Conservation (phyloP, 1,140 invertebrate genomes). For the Muscidifurax raptorellus region DNA sequence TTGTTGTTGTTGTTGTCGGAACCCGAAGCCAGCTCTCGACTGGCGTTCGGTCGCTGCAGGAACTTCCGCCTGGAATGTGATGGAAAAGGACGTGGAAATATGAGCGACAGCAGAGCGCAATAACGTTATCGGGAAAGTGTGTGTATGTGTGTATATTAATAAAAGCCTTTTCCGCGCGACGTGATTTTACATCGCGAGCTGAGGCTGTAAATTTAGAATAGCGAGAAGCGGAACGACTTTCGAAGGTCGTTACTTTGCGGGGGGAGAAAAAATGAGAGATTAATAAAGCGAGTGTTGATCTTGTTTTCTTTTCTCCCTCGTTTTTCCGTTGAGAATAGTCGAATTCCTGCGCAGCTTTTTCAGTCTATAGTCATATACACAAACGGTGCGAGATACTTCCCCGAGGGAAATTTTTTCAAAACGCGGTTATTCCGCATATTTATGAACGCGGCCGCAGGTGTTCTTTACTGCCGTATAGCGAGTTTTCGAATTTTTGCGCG, state of each 20-base stretch:
- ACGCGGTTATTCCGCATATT: no score
- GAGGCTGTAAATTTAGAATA: background rate
- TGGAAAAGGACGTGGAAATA: background rate
- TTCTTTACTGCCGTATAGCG: no score
- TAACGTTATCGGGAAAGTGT: background rate
- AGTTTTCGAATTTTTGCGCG: no score
- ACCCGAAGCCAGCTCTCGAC: conserved; percentile 63
- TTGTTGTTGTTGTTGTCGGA: conserved; percentile 32
- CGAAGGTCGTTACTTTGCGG: background rate
- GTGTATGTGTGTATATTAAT: no score
- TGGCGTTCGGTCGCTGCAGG: conserved; percentile 76
- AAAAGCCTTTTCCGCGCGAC: background rate
- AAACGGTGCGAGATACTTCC: background rate
- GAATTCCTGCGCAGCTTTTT: background rate
- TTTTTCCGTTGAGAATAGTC: background rate
- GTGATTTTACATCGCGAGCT: background rate
- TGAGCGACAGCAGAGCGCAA: background rate
- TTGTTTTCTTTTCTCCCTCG: background rate
- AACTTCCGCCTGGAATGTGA: conserved; percentile 78
- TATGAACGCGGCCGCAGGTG: no score
- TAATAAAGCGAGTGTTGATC: background rate
- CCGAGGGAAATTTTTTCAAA: no score
- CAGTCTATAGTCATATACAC: no score
- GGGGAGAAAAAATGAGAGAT: background rate
- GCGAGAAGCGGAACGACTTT: background rate